Percentiles rank a stretch among this genome's conserved stretches.
phyloP scores from a whole-genome alignment of 2,888 invertebrate genomes.

The Germaria angustata region DNA sequence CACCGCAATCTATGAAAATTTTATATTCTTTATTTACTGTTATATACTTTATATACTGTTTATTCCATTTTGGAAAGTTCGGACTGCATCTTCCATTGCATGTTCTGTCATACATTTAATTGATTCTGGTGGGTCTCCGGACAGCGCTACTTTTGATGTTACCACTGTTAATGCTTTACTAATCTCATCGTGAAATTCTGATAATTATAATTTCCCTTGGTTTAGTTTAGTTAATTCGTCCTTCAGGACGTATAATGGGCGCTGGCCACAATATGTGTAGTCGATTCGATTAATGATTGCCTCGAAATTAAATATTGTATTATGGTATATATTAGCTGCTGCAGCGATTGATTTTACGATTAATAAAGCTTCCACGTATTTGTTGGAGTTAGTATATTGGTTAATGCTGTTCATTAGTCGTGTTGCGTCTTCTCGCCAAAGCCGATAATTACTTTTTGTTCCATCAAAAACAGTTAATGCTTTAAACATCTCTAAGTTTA shows the following conservation, averaged over 20 bases:
- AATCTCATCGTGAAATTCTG: neutral
- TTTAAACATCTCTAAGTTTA: conserved; percentile 8
- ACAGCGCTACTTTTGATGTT: conserved; percentile 12
- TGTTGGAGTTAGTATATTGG: neutral
- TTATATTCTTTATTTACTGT: neutral
- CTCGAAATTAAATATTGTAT: neutral
- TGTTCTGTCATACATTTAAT: conserved; percentile 2
- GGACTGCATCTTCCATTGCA: neutral
- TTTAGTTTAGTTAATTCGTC: neutral
- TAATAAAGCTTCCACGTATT: neutral
- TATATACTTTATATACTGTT: neutral
- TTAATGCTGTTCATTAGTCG: neutral
- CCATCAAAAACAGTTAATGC: neutral
- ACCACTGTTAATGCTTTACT: neutral
- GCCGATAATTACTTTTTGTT: neutral
- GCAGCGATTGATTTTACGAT: neutral
- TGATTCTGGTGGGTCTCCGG: neutral
- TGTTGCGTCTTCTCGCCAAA: conserved; percentile 2
- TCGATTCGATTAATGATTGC: conserved; percentile 4
- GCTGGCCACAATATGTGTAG: neutral
- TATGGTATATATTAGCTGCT: neutral
- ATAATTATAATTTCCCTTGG: neutral
- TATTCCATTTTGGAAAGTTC: neutral
- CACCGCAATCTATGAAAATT: neutral
- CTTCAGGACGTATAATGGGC: neutral